Conservation (phyloP, 2,888 invertebrate genomes). For the Boloria selene region DNA sequence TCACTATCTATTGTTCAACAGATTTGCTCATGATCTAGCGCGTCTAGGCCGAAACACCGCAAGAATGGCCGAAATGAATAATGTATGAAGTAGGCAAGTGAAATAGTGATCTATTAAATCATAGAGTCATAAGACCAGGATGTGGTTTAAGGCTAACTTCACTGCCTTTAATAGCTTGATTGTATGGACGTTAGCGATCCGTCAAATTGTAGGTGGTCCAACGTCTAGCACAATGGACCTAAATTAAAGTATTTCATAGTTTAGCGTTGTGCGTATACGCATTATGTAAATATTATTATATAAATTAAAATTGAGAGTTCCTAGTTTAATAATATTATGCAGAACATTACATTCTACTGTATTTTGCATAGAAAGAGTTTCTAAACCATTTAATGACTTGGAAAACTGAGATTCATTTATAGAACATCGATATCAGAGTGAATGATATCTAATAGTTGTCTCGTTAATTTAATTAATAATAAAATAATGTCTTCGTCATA, state of each 20-base stretch:
- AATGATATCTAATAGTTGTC: too few relatives aligned
- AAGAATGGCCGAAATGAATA: conserved; percentile 24
- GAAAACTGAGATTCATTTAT: too few relatives aligned
- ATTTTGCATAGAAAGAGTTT: too few relatives aligned
- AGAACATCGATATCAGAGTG: too few relatives aligned
- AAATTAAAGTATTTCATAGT: too few relatives aligned
- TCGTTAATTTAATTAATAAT: too few relatives aligned
- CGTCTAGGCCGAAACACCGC: conserved; percentile 26
- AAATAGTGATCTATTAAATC: conserved; percentile 26
- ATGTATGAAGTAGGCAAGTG: conserved; percentile 24
- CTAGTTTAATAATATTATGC: too few relatives aligned
- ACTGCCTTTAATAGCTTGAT: background rate
- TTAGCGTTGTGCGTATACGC: background rate
- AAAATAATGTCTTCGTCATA: too few relatives aligned
- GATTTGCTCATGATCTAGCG: conserved; percentile 12
- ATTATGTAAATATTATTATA: too few relatives aligned
- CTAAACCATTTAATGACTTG: too few relatives aligned
- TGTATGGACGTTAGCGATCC: conserved; percentile 9
- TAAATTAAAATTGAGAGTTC: too few relatives aligned
- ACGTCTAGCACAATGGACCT: background rate
- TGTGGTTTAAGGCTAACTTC: conserved; percentile 15
- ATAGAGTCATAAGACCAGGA: conserved; percentile 30
- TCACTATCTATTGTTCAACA: conserved; percentile 24
- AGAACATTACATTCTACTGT: too few relatives aligned
- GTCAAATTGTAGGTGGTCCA: conserved; percentile 1